phyloP scores from a whole-genome alignment of 2,888 invertebrate species.

The Melangyna quadrimaculata region DNA sequence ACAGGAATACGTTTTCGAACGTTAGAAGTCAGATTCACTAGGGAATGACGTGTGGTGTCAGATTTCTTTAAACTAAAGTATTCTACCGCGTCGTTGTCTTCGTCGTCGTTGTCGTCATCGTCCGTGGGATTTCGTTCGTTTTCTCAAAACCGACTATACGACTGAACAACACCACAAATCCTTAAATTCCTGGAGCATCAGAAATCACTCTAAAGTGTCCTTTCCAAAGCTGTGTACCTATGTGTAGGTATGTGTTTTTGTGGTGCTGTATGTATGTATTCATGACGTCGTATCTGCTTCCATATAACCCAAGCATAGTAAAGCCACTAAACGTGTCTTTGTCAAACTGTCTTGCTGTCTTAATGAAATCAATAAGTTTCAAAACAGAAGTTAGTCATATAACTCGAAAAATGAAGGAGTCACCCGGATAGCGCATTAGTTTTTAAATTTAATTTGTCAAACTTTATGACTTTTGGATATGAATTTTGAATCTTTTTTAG shows the following conservation, averaged over 20 bases:
- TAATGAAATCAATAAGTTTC: neutral
- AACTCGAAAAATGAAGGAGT: neutral
- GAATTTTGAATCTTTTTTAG: too few species aligned
- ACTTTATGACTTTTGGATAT: neutral
- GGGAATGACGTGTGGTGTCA: neutral
- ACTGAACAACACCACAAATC: neutral
- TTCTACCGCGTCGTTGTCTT: neutral
- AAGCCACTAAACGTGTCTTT: neutral
- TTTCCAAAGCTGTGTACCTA: neutral
- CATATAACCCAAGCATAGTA: neutral
- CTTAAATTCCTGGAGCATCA: neutral
- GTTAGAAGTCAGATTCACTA: neutral
- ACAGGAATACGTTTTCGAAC: neutral
- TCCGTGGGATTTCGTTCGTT: neutral
- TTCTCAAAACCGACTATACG: neutral
- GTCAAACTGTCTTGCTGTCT: neutral
- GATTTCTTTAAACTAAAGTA: neutral
- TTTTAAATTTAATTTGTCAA: neutral
- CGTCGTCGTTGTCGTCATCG: neutral
- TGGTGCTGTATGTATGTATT: neutral
- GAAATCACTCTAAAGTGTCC: neutral
- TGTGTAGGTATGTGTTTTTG: neutral
- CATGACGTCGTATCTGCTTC: neutral
- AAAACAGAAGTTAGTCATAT: neutral
- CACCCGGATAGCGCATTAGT: neutral